Evolutionary conservation across 2,113 vertebrate genomes (phyloP).

Genomic region (Embiotoca jacksoni): DNA sequence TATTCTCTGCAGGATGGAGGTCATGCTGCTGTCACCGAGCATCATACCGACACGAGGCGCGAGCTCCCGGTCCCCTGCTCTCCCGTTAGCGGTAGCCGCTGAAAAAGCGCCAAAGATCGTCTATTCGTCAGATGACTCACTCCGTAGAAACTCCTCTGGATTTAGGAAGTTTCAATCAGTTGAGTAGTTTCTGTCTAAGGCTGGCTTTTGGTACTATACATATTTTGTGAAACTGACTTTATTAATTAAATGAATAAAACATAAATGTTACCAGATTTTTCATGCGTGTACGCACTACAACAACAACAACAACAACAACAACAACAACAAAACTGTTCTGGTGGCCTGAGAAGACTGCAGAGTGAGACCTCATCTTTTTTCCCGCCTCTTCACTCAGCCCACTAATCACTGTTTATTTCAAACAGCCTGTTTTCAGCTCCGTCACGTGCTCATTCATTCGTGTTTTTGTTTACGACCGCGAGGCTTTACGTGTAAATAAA

Average conservation of each 20-base stretch:
- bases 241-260: too few species aligned
- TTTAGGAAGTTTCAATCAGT: too few species aligned
- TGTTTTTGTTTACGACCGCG: background rate
- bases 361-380: constrained; percentile 10
- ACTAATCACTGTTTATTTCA: background rate
- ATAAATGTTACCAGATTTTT: too few species aligned
- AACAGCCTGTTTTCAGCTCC: accelerated
- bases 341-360: background rate
- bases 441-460: background rate
- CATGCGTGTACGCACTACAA: too few species aligned
- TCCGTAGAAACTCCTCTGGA: background rate
- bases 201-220: too few species aligned
- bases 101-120: constrained; percentile 50
- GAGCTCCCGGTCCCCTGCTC: background rate
- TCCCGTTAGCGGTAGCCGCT: constrained; percentile 9
- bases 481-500: accelerated
- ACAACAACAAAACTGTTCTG: too few species aligned
- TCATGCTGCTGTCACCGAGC: constrained; percentile 90
- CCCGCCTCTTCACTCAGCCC: background rate
- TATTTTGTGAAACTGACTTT: too few species aligned
- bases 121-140: accelerated
- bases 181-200: too few species aligned
- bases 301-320: too few species aligned
- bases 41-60: constrained; percentile 72
- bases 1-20: constrained; percentile 90